Conservation (phyloP, 2,113 vertebrate genomes). For the Gymnorhina tibicen region DNA sequence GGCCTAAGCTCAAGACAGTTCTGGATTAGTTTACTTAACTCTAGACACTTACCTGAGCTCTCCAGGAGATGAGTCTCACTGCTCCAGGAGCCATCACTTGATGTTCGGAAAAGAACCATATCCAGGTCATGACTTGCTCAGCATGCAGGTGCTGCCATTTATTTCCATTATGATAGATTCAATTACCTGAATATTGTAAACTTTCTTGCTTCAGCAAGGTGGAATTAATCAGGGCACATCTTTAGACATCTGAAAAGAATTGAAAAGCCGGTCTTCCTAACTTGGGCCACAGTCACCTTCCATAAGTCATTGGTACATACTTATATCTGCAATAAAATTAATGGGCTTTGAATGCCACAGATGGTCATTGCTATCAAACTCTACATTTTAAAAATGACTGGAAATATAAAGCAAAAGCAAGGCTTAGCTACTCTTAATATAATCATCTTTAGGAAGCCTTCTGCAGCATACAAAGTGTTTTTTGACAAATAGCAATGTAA, state of each 20-base stretch:
- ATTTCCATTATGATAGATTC: not conserved
- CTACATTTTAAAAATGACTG: not conserved
- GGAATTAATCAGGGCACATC: not conserved
- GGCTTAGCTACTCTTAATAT: not conserved
- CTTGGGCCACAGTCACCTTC: not conserved
- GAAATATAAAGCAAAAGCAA: not conserved
- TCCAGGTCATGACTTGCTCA: not conserved
- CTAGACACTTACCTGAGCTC: rapidly evolving
- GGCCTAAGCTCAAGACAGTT: not conserved
- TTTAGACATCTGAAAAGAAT: not conserved
- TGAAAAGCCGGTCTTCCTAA: not conserved
- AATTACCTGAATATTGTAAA: not conserved
- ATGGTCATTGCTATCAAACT: not conserved
- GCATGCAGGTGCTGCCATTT: not conserved
- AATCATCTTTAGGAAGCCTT: not conserved
- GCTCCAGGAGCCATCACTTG: not conserved
- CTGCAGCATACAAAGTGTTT: not conserved
- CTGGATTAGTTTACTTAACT: not conserved
- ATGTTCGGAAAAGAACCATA: not conserved
- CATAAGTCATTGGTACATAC: not conserved
- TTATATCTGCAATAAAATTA: not conserved
- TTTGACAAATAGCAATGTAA: not conserved
- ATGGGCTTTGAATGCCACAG: not conserved
- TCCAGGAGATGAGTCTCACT: not conserved
- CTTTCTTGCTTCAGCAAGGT: not conserved